phyloP scores from a whole-genome alignment of 2,888 invertebrate species.

The Lysandra coridon region DNA sequence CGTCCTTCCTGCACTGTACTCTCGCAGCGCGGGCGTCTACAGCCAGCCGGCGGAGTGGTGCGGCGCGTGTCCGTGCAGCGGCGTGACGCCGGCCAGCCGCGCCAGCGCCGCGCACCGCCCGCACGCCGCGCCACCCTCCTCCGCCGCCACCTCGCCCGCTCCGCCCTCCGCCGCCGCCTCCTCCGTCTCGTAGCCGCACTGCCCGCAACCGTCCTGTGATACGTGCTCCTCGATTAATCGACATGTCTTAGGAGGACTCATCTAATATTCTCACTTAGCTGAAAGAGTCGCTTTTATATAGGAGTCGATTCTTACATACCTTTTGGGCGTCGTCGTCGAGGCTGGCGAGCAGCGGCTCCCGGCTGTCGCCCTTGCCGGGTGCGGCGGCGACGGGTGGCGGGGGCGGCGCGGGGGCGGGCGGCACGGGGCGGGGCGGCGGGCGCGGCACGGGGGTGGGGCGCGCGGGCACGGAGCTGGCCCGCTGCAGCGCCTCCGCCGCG shows the following conservation, averaged over 20 bases:
- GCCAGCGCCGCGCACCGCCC: constrained; percentile 82
- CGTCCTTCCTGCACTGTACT: background rate
- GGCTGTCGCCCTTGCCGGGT: constrained; percentile 65
- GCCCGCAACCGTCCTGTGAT: constrained; percentile 42
- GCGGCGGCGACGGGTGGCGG: constrained; percentile 39
- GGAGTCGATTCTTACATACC: constrained; percentile 46
- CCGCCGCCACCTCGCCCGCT: constrained; percentile 36
- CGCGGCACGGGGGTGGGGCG: constrained; percentile 60
- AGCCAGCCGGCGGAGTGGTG: constrained; percentile 86
- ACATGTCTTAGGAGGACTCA: background rate
- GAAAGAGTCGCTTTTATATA: background rate
- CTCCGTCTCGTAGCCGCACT: constrained; percentile 43
- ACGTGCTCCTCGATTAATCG: background rate
- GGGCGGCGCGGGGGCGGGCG: constrained; percentile 44
- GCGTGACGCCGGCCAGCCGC: constrained; percentile 86
- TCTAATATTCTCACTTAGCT: background rate
- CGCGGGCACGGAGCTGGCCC: constrained; percentile 64
- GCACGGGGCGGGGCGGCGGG: constrained; percentile 52
- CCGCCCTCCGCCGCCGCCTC: constrained; percentile 34
- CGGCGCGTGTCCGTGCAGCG: constrained; percentile 85
- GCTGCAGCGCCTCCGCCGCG: constrained; percentile 51
- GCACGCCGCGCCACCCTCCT: constrained; percentile 47
- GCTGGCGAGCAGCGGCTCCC: constrained; percentile 84
- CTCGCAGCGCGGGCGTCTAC: constrained; percentile 48
- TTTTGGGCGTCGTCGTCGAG: constrained; percentile 74